Conservation (phyloP, 2,113 vertebrate genomes). For the Lophura nycthemera region DNA sequence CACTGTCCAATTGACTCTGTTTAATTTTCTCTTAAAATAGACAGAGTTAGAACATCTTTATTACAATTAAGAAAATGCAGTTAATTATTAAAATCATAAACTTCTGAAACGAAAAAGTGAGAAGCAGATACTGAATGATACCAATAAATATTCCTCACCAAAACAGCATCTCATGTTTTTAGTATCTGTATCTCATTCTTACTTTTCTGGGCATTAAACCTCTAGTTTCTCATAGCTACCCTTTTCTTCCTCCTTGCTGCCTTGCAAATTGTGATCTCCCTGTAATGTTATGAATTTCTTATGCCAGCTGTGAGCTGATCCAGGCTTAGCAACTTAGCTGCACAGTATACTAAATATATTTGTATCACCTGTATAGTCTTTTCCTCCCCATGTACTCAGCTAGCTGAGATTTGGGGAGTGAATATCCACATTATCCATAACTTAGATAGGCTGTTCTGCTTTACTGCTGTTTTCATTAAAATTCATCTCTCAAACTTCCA, state of each 20-base stretch:
- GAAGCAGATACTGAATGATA: background rate
- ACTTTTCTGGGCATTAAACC: background rate
- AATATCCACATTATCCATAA: background rate
- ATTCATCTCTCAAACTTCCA: background rate
- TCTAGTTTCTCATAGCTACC: background rate
- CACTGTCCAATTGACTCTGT: too few species aligned
- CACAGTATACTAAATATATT: background rate
- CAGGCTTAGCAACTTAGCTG: background rate
- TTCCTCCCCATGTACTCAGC: background rate
- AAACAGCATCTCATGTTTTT: background rate
- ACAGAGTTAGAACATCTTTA: too few species aligned
- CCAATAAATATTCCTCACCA: background rate
- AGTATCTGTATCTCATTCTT: background rate
- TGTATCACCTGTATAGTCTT: fast-evolving
- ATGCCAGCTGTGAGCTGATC: background rate
- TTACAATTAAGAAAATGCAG: too few species aligned
- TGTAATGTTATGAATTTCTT: fast-evolving
- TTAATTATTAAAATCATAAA: too few species aligned
- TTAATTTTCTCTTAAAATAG: too few species aligned
- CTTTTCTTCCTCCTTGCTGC: background rate
- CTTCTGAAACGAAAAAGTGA: background rate
- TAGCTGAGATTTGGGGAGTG: background rate
- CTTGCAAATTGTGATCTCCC: background rate
- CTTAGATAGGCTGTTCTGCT: background rate
- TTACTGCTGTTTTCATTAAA: background rate